Evolutionary conservation across 2,888 invertebrate genomes (phyloP).

Genomic region (Oligia strigilis): DNA sequence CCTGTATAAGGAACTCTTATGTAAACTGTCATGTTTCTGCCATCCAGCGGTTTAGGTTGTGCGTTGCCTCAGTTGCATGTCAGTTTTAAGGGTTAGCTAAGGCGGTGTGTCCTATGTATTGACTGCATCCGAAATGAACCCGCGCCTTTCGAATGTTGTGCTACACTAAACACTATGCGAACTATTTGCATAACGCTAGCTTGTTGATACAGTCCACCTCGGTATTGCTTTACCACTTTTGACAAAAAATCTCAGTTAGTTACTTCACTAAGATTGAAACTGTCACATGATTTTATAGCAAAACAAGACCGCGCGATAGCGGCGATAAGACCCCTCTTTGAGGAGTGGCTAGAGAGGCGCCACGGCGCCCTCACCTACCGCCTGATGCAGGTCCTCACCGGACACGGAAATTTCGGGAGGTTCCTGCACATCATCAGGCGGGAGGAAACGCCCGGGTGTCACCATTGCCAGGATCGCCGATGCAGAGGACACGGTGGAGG

Average conservation of each 20-base stretch:
- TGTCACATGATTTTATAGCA: not conserved
- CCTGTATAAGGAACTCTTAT: not conserved
- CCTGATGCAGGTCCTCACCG: too few species aligned
- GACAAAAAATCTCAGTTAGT: not conserved
- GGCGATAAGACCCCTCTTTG: too few species aligned
- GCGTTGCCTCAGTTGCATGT: too few species aligned
- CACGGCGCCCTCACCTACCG: too few species aligned
- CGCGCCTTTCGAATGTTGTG: not conserved
- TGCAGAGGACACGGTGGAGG: too few species aligned
- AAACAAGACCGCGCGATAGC: too few species aligned
- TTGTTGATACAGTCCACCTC: not conserved
- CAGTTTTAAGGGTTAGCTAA: too few species aligned
- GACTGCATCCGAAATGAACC: not conserved
- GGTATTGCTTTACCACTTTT: not conserved
- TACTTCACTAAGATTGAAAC: not conserved
- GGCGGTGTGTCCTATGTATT: not conserved
- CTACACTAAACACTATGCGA: not conserved
- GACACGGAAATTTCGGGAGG: too few species aligned
- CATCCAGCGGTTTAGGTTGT: not conserved
- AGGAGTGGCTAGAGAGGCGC: too few species aligned
- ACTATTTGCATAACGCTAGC: not conserved
- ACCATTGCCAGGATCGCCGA: too few species aligned
- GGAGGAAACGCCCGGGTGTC: too few species aligned
- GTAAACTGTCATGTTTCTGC: not conserved
- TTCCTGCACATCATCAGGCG: too few species aligned